Conservation (phyloP, 2,113 vertebrate species). For the Psammodynastes pulverulentus region DNA sequence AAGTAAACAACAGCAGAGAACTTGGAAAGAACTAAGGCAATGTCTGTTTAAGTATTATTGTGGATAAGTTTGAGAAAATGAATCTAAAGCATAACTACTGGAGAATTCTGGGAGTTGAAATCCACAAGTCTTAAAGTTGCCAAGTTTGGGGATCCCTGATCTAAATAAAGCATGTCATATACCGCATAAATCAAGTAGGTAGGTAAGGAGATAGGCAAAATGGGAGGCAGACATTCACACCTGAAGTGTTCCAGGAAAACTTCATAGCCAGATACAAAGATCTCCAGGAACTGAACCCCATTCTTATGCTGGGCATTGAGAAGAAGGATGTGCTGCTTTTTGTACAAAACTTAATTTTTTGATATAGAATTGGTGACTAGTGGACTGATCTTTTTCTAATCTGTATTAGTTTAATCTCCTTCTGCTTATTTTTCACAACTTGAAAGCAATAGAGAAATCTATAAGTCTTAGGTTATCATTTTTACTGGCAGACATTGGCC, state of each 20-base stretch:
- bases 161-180: neutral
- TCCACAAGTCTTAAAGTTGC: too few relatives aligned
- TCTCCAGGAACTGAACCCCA: neutral
- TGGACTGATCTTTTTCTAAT: neutral
- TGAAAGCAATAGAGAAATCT: neutral
- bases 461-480: neutral
- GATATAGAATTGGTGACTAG: neutral
- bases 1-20: neutral
- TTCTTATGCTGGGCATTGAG: neutral
- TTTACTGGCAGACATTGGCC: neutral
- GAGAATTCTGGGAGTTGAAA: too few relatives aligned
- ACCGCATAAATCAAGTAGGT: neutral
- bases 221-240: neutral
- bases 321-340: neutral
- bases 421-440: neutral
- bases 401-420: neutral
- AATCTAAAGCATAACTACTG: neutral
- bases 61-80: neutral
- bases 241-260: neutral
- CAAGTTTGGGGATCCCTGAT: too few relatives aligned
- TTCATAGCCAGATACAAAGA: neutral
- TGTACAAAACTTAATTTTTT: neutral
- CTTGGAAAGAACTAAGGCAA: neutral
- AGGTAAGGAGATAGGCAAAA: neutral
- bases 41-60: neutral